A percentile compares a stretch with the other conserved stretches of the same genome.
Conservation (phyloP, 2,888 invertebrate species). For the Hemaris fuciformis region DNA sequence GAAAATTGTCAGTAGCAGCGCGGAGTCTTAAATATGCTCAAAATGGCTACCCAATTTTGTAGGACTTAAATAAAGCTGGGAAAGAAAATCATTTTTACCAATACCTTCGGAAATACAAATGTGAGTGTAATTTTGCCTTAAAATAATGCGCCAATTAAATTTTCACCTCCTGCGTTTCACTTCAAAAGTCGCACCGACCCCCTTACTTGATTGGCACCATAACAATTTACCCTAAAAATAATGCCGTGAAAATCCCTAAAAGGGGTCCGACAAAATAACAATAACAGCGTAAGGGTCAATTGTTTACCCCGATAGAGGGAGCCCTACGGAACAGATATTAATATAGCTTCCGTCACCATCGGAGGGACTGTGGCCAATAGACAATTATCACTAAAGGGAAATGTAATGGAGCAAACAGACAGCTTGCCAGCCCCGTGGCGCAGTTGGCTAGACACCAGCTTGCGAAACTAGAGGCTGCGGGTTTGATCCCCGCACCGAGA, state of each 20-base stretch:
- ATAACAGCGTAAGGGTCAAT: conserved; percentile 53
- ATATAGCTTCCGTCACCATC: conserved; percentile 62
- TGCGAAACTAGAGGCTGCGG: too few species aligned
- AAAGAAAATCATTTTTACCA: too few species aligned
- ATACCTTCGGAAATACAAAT: too few species aligned
- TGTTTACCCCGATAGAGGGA: conserved; percentile 62
- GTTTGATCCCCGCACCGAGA: too few species aligned
- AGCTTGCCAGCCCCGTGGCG: too few species aligned
- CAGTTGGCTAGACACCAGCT: too few species aligned
- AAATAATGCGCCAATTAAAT: too few species aligned
- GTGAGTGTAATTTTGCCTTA: too few species aligned
- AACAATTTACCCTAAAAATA: conserved; percentile 13
- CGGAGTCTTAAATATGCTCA: too few species aligned
- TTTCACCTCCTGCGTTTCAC: neutral
- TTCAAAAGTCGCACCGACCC: neutral
- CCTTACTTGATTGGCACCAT: neutral
- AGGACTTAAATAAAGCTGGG: too few species aligned
- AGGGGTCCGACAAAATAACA: conserved; percentile 32
- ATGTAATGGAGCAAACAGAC: neutral
- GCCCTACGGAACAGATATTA: conserved; percentile 50
- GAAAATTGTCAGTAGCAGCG: too few species aligned
- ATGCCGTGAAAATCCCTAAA: conserved; percentile 18
- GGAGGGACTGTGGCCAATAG: neutral
- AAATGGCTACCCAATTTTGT: too few species aligned
- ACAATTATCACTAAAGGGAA: neutral